Percentiles rank a stretch among this genome's conserved stretches.
Evolutionary conservation across 2,888 invertebrate species (phyloP).

Genomic region (Entomobrya multifasciata): DNA sequence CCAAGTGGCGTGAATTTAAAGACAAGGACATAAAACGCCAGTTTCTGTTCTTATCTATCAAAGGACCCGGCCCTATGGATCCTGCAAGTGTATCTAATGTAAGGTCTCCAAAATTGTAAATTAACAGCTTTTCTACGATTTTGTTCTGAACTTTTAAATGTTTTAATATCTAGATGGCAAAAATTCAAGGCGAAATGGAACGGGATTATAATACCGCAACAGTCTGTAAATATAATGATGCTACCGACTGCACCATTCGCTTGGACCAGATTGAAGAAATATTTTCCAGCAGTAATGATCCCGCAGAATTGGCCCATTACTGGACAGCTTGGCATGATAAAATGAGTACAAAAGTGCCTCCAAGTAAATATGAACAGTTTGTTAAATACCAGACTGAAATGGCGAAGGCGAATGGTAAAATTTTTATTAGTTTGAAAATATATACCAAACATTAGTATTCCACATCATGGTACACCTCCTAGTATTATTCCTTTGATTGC

Average conservation of each 20-base stretch:
- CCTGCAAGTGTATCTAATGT: no score
- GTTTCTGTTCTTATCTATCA: slow-evolving; percentile 74
- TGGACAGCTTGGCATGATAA: slow-evolving; percentile 68
- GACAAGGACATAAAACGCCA: slow-evolving; percentile 73
- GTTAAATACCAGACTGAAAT: slow-evolving; percentile 81
- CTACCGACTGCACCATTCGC: neutral
- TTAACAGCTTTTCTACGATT: no score
- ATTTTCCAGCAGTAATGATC: neutral
- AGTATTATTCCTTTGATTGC: neutral
- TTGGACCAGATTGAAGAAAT: neutral
- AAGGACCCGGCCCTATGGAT: slow-evolving; percentile 75
- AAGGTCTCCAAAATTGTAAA: no score
- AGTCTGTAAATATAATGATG: neutral
- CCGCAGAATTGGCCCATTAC: neutral
- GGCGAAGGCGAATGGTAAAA: slow-evolving; percentile 79
- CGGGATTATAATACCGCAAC: neutral
- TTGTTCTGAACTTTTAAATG: no score
- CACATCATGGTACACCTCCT: no score
- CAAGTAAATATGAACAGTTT: slow-evolving; percentile 81
- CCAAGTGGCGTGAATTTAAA: slow-evolving; percentile 71
- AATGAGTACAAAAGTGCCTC: slow-evolving; percentile 72
- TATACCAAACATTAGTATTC: no score
- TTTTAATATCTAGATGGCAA: no score
- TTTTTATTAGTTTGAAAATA: neutral
- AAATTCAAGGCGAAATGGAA: neutral